Evolutionary conservation across 2,888 invertebrate species (phyloP).

Genomic region (Stramonita haemastoma): DNA sequence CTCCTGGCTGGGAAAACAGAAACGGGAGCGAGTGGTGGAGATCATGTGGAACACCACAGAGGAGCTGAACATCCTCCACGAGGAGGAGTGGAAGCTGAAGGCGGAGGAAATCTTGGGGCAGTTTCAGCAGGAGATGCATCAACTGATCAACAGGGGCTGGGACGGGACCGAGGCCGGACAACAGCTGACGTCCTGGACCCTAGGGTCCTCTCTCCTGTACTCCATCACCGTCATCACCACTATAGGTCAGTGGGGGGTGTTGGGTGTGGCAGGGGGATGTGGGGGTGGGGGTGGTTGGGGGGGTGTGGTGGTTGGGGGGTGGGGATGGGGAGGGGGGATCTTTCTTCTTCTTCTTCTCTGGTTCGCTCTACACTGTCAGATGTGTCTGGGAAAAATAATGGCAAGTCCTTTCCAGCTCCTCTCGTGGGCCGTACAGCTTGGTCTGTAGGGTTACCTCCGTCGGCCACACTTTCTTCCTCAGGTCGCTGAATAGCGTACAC

Average conservation of each 20-base stretch:
- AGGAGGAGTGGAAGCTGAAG: conserved; percentile 51
- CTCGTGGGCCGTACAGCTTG: too few relatives aligned
- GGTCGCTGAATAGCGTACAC: too few relatives aligned
- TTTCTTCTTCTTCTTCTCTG: too few relatives aligned
- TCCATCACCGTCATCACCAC: conserved; percentile 92
- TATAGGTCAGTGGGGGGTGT: conserved; percentile 83
- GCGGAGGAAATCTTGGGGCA: conserved; percentile 50
- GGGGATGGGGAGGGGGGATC: too few relatives aligned
- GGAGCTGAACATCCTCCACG: conserved; percentile 57
- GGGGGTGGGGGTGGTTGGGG: too few relatives aligned
- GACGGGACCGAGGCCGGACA: conserved; percentile 79
- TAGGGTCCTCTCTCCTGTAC: conserved; percentile 89
- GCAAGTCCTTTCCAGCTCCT: too few relatives aligned
- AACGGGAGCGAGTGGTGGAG: conserved; percentile 57
- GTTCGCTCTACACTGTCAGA: too few relatives aligned
- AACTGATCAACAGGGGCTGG: conserved; percentile 82
- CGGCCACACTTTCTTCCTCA: too few relatives aligned
- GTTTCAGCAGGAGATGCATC: conserved; percentile 82
- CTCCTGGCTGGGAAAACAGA: conserved; percentile 67
- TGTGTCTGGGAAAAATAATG: too few relatives aligned
- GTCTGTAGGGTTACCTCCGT: too few relatives aligned
- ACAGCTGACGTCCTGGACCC: conserved; percentile 86
- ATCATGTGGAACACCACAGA: conserved; percentile 54
- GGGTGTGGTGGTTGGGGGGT: too few relatives aligned
- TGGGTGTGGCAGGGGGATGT: background rate